These are phyloP conservation scores for Melanaphis sacchari DNA, from an alignment of 1,140 invertebrate species.

Conservation along the genomic window DNA sequence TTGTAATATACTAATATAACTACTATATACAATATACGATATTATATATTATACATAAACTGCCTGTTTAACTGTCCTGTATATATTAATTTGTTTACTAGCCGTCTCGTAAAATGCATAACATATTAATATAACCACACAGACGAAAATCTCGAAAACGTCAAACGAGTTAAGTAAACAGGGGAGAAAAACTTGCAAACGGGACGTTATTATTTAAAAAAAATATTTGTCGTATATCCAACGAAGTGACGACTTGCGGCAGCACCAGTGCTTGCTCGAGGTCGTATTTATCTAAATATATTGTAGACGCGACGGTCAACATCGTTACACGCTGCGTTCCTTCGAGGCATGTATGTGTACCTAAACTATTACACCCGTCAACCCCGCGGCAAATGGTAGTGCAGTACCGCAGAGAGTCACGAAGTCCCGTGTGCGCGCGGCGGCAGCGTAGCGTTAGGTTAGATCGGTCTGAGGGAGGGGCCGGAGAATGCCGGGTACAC, in stretches of 20 bases:
- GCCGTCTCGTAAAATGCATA: neutral
- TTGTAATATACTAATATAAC: too few relatives aligned
- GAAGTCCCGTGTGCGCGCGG: neutral
- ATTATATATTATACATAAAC: neutral
- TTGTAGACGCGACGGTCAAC: slow-evolving; percentile 1
- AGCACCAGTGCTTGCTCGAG: neutral
- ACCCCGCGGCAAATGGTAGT: neutral
- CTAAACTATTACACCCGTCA: neutral
- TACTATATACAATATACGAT: too few relatives aligned
- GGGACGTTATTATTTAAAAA: neutral
- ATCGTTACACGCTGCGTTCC: neutral
- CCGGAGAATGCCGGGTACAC: neutral
- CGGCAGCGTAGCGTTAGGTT: neutral
- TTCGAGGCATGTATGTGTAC: neutral
- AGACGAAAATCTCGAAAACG: neutral
- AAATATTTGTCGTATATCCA: neutral
- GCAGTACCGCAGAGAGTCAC: neutral
- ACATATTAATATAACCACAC: neutral
- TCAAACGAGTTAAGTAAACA: neutral
- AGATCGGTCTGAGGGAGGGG: neutral
- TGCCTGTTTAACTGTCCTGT: neutral
- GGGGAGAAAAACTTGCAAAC: neutral
- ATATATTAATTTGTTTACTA: neutral
- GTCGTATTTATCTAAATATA: slow-evolving; percentile 4
- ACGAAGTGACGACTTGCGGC: neutral